A percentile compares a stretch with the other conserved stretches of the same genome.
phyloP scores from a whole-genome alignment of 2,888 invertebrate genomes.

The Caenorhabditis sp. region DNA sequence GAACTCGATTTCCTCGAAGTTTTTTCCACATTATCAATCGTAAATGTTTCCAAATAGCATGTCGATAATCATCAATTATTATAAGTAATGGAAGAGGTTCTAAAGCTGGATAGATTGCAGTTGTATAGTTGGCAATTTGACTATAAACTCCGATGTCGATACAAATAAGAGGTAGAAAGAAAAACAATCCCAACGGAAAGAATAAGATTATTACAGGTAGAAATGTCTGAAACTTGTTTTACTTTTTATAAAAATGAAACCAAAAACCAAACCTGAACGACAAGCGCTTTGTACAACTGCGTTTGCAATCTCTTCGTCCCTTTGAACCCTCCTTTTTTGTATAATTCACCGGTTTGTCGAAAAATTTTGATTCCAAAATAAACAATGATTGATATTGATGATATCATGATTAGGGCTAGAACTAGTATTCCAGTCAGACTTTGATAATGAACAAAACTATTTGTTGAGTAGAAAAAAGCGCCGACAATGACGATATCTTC shows the following conservation, averaged over 20 bases:
- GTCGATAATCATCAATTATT: conserved; percentile 7
- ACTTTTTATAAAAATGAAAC: too few species aligned
- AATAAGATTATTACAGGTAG: conserved; percentile 26
- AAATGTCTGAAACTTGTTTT: conserved; percentile 30
- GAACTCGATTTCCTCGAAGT: neutral
- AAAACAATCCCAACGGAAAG: conserved; percentile 16
- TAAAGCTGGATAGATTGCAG: conserved; percentile 19
- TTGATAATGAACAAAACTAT: conserved; percentile 3
- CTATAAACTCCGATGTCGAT: conserved; percentile 9
- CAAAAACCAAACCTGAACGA: conserved; percentile 11
- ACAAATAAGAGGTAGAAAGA: conserved; percentile 19
- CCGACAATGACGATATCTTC: conserved; percentile 12
- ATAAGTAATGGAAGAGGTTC: conserved; percentile 25
- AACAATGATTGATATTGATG: conserved; percentile 13
- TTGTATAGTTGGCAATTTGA: neutral
- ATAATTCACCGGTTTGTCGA: conserved; percentile 7
- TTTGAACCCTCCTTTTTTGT: conserved; percentile 19
- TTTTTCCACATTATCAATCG: too few species aligned
- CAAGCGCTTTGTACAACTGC: conserved; percentile 23
- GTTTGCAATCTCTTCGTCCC: conserved; percentile 19
- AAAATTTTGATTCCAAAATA: conserved; percentile 13
- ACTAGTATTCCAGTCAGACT: conserved; percentile 9
- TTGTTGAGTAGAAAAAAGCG: conserved; percentile 13
- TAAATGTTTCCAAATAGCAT: too few species aligned
- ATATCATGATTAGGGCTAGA: conserved; percentile 15